Evolutionary conservation across 1,140 invertebrate species (phyloP), one percentile per base, ranked within the genome.

Genomic region (Pristionchus pacificus): DNA sequence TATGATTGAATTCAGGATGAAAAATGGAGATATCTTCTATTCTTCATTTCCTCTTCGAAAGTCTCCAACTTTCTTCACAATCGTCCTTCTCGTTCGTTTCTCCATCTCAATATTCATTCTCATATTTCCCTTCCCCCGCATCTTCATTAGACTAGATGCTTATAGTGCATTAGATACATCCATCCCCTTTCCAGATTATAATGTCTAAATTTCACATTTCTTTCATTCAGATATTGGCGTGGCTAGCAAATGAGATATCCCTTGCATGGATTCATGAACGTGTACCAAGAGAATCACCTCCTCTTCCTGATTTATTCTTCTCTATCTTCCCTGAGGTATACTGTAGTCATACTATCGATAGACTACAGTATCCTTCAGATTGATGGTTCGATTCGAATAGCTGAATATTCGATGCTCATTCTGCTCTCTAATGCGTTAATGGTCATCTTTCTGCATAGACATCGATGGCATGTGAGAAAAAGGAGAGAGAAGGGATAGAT

Each of bases 241-340:
- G 74, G 73, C 25, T 76, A 13, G 28, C 74, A n/a, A 76, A 76
- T 31, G 72, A 76, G 58, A 30, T 71, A 0, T 31, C 74, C 10
- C 62, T 76, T 14, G 75, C 75, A 1, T 76, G 75, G 75, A 70
- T 76, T 1, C 75, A 76, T 61, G 75, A 76, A 59, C 60, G 75
- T 15, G 75, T 76, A 13, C 75, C 75, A 1, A 1, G 75, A 19
- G 67, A 67, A 27, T 31, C 38, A n/a, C 32, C 63, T 14, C 75
- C 75, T 19, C 69, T 76, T 14, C 75, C 75, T 13, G 75, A 76
- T 29, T 74, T 71, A 2, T 76, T 66, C 30, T 76, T 76, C 60
- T 75, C 72, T 2, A 28, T 72, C 33, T 76, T 76, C 49, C 75
- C 75, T 15, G 75, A 76, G 64, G 63, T 76, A n/a, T 57, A 49